A percentile compares a stretch with the other conserved stretches of the same genome.
Conservation (phyloP, 2,888 invertebrate species). For the Volucella inflata region DNA sequence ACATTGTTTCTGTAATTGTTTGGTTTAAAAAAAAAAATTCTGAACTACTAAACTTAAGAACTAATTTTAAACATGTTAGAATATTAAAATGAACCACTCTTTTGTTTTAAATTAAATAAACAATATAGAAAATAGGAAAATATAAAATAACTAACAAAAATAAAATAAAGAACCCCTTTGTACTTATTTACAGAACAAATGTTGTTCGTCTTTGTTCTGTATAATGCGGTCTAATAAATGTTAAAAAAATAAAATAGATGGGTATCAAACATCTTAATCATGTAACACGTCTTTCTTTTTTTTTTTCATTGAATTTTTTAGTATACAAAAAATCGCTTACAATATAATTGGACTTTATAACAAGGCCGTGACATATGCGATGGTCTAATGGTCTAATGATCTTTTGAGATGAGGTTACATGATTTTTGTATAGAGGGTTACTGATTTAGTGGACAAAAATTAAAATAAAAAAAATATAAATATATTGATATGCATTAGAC, state of each 20-base stretch:
- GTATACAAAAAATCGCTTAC: slow-evolving; percentile 10
- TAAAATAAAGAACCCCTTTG: slow-evolving; percentile 61
- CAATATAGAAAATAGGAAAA: no score
- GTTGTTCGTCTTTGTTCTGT: slow-evolving; percentile 51
- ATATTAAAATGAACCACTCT: no score
- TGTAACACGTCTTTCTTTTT: slow-evolving; percentile 44
- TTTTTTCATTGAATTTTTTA: slow-evolving; percentile 27
- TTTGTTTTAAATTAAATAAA: no score
- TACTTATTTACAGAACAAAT: slow-evolving; percentile 65
- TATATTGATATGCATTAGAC: slow-evolving; percentile 10
- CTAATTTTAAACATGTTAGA: no score
- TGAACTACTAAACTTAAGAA: no score
- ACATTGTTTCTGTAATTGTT: no score
- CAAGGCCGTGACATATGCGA: neutral
- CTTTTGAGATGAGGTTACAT: neutral
- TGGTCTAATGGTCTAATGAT: slow-evolving; percentile 1
- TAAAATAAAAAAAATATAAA: slow-evolving; percentile 5
- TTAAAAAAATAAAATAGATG: slow-evolving; percentile 17
- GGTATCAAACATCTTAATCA: slow-evolving; percentile 33
- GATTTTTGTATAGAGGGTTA: neutral
- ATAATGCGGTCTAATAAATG: slow-evolving; percentile 13
- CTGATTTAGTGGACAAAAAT: neutral
- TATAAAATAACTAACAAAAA: slow-evolving; percentile 23
- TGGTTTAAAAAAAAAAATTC: no score
- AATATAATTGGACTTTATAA: slow-evolving; percentile 5